phyloP scores from a whole-genome alignment of 2,797 vertebrate species.

The Crax fasciolata region DNA sequence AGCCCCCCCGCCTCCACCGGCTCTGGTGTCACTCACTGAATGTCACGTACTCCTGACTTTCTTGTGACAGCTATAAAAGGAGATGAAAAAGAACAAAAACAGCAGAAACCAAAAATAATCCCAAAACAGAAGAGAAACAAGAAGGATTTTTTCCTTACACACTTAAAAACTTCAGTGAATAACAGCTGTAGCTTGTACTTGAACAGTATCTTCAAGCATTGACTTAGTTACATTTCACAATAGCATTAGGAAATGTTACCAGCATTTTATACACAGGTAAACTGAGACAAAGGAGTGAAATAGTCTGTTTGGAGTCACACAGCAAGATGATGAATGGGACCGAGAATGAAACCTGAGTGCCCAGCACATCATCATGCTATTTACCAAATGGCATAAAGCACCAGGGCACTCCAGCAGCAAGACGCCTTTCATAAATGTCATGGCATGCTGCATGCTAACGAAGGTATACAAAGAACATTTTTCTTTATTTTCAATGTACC shows the following conservation, averaged over 20 bases:
- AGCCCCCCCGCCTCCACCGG: conserved; percentile 2
- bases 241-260: background rate
- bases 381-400: conserved; percentile 52
- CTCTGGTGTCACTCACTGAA: conserved; percentile 56
- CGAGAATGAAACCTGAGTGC: conserved; percentile 25
- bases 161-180: background rate
- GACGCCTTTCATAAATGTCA: conserved; percentile 41
- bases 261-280: conserved; percentile 35
- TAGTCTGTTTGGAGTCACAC: conserved; percentile 10
- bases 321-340: conserved; percentile 50
- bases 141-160: background rate
- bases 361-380: conserved; percentile 47
- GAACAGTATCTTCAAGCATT: background rate
- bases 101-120: conserved; percentile 28
- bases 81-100: background rate
- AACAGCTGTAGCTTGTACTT: conserved; percentile 16
- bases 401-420: background rate
- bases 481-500: conserved; percentile 56
- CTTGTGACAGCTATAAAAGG: background rate
- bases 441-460: conserved; percentile 48
- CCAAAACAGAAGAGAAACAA: background rate
- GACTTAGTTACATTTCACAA: conserved; percentile 37
- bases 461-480: conserved; percentile 56
- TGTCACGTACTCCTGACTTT: conserved; percentile 56
- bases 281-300: conserved; percentile 57